Base-by-base conservation (phyloP, 1,140 invertebrate species). In the Teleopsis dalmanni region DNA sequence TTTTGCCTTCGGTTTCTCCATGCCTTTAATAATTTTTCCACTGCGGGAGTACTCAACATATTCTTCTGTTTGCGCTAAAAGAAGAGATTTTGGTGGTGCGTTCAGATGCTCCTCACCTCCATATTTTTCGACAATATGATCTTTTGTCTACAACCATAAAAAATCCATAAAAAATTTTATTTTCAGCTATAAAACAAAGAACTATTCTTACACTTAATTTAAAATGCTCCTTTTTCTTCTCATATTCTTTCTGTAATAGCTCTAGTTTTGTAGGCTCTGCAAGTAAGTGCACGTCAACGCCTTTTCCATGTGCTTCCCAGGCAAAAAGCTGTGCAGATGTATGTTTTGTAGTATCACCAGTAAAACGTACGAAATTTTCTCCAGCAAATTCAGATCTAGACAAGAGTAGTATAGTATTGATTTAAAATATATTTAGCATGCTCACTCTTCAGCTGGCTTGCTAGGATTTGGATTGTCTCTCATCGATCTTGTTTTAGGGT, bases 401-500 rank as follows among this genome's bases (percentile, higher is more conserved):
- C 45, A 23, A 14, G 3, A 29, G 19, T 9, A 36, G 27, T 9
- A 31, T 14, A 21, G 2, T 19, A 34, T 13, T 6, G 21, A 46
- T 27, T 33, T 23, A 13, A 16, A 33, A 1, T 1, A 21, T 9
- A 22, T 5, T 4, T 0, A 19, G 13, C 31, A 76, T 4, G 52
- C 64, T 58, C 50, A 87, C 79, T 91, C 87, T 55, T 81, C 74
- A 1, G 58, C 54, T 5, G 64, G 55, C 3, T 81, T 79, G 21
- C 77, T 79, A 5, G 84, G 82, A 64, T 92, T 91, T 5, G 96
- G 96, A 78, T 99, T 97, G 59, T 97, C 95, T 48, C 96, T 82
- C 97, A 99, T 99, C 0, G 95, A 92, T 48, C 96, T 77, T 0
- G 95, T 97, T 75, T 99, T 98, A 0, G 95, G 95, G 76, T 99